Percentiles rank a stretch among this genome's conserved stretches.
Evolutionary conservation across 2,888 invertebrate species (phyloP).

Genomic region (Lordiphosa andalusiaca): DNA sequence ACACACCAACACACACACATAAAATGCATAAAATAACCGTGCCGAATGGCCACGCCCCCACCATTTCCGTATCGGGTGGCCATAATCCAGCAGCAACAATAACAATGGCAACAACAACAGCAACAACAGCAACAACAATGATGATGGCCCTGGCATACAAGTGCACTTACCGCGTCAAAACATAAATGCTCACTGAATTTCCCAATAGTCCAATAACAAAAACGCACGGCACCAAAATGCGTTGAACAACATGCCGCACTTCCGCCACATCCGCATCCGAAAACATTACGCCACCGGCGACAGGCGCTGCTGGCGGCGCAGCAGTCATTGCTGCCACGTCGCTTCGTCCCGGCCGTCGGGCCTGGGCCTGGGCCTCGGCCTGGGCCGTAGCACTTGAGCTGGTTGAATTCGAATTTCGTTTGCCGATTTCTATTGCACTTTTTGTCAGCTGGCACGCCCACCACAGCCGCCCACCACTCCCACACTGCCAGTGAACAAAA

Average conservation of each 20-base stretch:
- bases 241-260: conserved; percentile 81
- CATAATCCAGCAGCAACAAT: conserved; percentile 46
- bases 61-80: conserved; percentile 36
- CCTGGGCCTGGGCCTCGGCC: conserved; percentile 1
- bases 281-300: conserved; percentile 62
- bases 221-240: conserved; percentile 84
- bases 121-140: conserved; percentile 5
- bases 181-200: conserved; percentile 83
- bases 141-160: conserved; percentile 41
- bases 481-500: too few species aligned
- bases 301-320: conserved; percentile 29
- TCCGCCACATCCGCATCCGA: conserved; percentile 77
- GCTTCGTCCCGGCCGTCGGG: neutral
- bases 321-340: conserved; percentile 10
- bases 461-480: too few species aligned
- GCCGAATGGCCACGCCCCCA: conserved; percentile 42
- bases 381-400: conserved; percentile 32
- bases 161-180: conserved; percentile 82
- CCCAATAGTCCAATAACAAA: conserved; percentile 86
- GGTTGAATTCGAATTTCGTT: conserved; percentile 39
- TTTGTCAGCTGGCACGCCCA: conserved; percentile 18
- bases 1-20: conserved; percentile 42
- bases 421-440: conserved; percentile 46
- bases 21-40: conserved; percentile 59
- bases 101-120: conserved; percentile 10